Conservation (phyloP, 2,797 vertebrate genomes). For the Cichlasoma orientale region DNA sequence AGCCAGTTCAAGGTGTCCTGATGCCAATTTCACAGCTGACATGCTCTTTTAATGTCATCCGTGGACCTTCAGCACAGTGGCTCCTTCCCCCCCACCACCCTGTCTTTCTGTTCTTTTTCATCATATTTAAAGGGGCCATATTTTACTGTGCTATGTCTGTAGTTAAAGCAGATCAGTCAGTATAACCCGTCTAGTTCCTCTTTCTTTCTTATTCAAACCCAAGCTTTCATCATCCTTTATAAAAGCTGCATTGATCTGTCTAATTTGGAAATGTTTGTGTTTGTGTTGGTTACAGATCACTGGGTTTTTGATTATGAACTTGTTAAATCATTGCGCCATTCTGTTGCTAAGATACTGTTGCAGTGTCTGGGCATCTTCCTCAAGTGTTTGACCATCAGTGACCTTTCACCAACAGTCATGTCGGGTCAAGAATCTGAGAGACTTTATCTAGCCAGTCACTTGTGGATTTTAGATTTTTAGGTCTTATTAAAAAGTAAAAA, state of each 20-base stretch:
- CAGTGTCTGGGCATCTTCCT: slow-evolving; percentile 37
- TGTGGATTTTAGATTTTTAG: not conserved
- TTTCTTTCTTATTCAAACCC: slow-evolving; percentile 39
- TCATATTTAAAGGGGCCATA: slow-evolving; percentile 41
- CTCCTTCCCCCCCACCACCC: slow-evolving; percentile 8
- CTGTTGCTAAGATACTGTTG: slow-evolving; percentile 54
- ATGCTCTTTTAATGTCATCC: slow-evolving; percentile 73
- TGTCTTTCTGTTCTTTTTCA: slow-evolving; percentile 35
- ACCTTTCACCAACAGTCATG: slow-evolving; percentile 14
- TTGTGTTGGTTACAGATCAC: slow-evolving; percentile 53
- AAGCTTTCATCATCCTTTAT: slow-evolving; percentile 15
- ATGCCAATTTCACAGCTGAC: slow-evolving; percentile 79
- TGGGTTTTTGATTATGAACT: slow-evolving; percentile 69
- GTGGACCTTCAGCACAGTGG: slow-evolving; percentile 39
- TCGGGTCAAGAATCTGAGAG: not conserved
- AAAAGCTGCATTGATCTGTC: slow-evolving; percentile 52
- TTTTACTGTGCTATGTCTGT: slow-evolving; percentile 34
- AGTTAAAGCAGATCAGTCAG: slow-evolving; percentile 57
- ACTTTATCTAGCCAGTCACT: not conserved
- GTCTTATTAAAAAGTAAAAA: not conserved
- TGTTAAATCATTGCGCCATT: slow-evolving; percentile 66
- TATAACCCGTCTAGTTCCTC: slow-evolving; percentile 32
- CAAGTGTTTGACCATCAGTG: slow-evolving; percentile 1
- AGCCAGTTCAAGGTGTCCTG: slow-evolving; percentile 74
- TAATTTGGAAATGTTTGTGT: slow-evolving; percentile 40